Base-by-base conservation (phyloP, 2,113 vertebrate species). In the Dasyornis broadbenti region DNA sequence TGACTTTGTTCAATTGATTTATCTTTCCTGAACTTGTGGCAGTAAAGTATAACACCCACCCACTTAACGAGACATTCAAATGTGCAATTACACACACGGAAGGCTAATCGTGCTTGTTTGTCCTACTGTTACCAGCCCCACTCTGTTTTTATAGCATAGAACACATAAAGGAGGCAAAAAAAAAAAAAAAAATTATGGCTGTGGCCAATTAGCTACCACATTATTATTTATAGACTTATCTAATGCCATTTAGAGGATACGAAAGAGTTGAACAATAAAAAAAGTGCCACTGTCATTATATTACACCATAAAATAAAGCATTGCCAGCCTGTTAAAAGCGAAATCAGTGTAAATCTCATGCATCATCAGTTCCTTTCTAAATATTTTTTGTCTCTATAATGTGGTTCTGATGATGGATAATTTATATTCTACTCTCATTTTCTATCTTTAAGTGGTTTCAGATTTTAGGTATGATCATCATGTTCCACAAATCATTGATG, bases 211-310 rank as follows among this genome's bases (percentile, higher is more conserved):
- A 97, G 57, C 30, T 70, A 80, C 30, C 53, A 54, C 33, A 28
- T 95, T 79, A 90, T 94, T 97, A 90, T 97, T 97, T 95, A 93
- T 95, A 90, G 76, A 76, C 47, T 92, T 96, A 85, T 60, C 65
- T 93, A 84, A 76, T 95, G 83, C 49, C 24, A 40, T 96, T 94
- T 95, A 33, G n/a, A 69, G 70, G 35, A 61, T 88, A 59, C 5
- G 0, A 64, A 89, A 86, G 42, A 84, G 71, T 35, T 75, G 33
- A 80, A 84, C 44, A 80, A 52, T 88, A 81, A 86, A 78, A 44
- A 63, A 91, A 64, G 21, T 64, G 47, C 70, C 60, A 64, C 77
- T 81, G 24, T 89, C 76, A 90, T 96, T 94, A 83, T 91, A 79
- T 86, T 60, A 47, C 57, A 59, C 66, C 47, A 23, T 92, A 79